Conservation (phyloP, 2,797 vertebrate genomes). For the Parauchenoglanis ngamensis region DNA sequence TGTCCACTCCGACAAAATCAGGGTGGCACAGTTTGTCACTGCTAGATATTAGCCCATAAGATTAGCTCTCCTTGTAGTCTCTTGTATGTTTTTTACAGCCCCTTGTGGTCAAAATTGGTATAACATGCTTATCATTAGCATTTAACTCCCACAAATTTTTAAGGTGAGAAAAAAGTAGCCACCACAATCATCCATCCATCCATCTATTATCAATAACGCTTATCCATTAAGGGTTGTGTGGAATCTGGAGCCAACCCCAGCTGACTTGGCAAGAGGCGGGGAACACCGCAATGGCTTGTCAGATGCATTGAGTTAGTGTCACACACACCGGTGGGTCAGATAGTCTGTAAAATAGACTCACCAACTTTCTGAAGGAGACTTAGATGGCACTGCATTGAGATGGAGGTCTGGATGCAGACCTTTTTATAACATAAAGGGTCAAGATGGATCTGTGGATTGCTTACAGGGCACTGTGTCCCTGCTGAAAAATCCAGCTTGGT, state of each 20-base stretch:
- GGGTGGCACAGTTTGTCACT: background rate
- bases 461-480: background rate
- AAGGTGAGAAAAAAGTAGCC: background rate
- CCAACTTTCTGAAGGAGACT: slow-evolving; percentile 41
- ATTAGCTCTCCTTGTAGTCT: background rate
- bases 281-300: too few relatives aligned
- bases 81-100: background rate
- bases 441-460: background rate
- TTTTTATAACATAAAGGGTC: background rate
- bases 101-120: background rate
- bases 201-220: too few relatives aligned
- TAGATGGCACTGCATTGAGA: slow-evolving; percentile 24
- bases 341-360: slow-evolving; percentile 9
- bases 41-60: background rate
- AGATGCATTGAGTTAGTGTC: too few relatives aligned
- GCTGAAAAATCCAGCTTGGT: background rate
- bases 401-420: background rate
- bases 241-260: too few relatives aligned
- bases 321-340: too few relatives aligned
- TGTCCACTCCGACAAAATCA: background rate
- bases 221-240: too few relatives aligned
- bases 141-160: background rate
- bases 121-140: background rate
- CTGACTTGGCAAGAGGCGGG: too few relatives aligned
- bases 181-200: background rate